Conservation (phyloP, 1,140 invertebrate species). For the Bombyx mori region ASM3026992v2 NC_085128.1:17443001-17443500, state of each 20-base stretch:
- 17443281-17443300: slow-evolving; percentile 11
- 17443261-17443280: not conserved
- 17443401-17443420: too few relatives aligned
- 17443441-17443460: too few relatives aligned
- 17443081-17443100: slow-evolving; percentile 80
- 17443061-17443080: slow-evolving; percentile 85
- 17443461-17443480: too few relatives aligned
- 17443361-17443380: too few relatives aligned
- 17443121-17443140: slow-evolving; percentile 76
- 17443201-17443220: slow-evolving; percentile 13
- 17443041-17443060: slow-evolving; percentile 64
- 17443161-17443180: slow-evolving; percentile 21
- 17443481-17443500: too few relatives aligned
- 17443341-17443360: too few relatives aligned
- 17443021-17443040: too few relatives aligned
- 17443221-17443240: slow-evolving; percentile 14
- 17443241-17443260: slow-evolving; percentile 13
- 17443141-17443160: slow-evolving; percentile 21
- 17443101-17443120: slow-evolving; percentile 83
- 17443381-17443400: too few relatives aligned
- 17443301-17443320: slow-evolving; percentile 31
- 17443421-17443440: too few relatives aligned
- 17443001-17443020: too few relatives aligned
- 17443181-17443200: slow-evolving; percentile 5
- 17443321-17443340: slow-evolving; percentile 1